phyloP scores from a whole-genome alignment of 2,888 invertebrate species.

The Epirrita christyi region DNA sequence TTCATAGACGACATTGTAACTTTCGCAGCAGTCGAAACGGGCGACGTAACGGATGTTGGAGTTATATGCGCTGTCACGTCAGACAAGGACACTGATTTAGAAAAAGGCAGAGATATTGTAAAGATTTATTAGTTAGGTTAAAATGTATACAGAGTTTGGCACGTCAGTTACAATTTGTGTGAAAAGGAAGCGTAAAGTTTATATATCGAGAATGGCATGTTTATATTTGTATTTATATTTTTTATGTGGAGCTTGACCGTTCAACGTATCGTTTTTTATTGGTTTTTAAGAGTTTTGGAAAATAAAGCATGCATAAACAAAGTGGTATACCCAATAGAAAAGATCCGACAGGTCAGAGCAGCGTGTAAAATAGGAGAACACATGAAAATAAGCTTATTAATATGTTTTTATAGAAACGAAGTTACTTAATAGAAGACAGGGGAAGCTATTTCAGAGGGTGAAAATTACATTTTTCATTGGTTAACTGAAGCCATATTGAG shows the following conservation, averaged over 20 bases:
- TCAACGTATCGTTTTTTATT: conserved; percentile 74
- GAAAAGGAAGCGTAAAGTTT: conserved; percentile 63
- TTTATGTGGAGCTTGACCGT: conserved; percentile 81
- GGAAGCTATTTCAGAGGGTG: too few relatives aligned
- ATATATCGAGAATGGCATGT: conserved; percentile 78
- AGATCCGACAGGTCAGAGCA: conserved; percentile 79
- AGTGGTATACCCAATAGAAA: conserved; percentile 76
- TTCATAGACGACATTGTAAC: conserved; percentile 62
- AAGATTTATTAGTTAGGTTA: conserved; percentile 57
- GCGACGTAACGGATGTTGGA: conserved; percentile 76
- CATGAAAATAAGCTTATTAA: conserved; percentile 70
- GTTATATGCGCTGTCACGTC: conserved; percentile 83
- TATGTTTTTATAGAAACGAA: conserved; percentile 26
- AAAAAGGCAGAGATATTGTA: conserved; percentile 39
- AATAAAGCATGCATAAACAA: conserved; percentile 62
- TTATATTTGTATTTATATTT: conserved; percentile 81
- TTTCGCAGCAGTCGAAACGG: conserved; percentile 72
- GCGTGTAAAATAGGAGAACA: conserved; percentile 76
- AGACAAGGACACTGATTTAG: conserved; percentile 76
- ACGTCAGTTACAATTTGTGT: conserved; percentile 65
- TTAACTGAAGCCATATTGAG: too few relatives aligned
- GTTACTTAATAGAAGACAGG: background rate
- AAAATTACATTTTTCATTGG: too few relatives aligned
- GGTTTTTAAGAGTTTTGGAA: conserved; percentile 60
- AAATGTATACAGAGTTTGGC: conserved; percentile 66